Conservation (phyloP, 2,888 invertebrate genomes). For the Vannuccia rotundouncinata region DNA sequence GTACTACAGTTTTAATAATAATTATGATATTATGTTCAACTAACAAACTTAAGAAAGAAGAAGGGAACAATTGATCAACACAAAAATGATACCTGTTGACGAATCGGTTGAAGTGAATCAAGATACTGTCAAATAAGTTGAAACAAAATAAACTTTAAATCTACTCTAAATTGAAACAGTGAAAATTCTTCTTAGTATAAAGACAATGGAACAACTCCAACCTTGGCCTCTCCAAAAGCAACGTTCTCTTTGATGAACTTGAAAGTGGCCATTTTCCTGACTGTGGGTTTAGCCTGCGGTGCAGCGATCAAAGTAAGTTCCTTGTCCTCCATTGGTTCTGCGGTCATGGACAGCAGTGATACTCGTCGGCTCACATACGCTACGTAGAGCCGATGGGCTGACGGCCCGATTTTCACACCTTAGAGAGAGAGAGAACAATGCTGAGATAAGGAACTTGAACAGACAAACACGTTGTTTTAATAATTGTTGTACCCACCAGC, state of each 20-base stretch:
- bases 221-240: slow-evolving; percentile 1
- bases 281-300: background rate
- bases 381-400: slow-evolving; percentile 27
- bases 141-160: background rate
- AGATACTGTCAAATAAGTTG: background rate
- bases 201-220: background rate
- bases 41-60: background rate
- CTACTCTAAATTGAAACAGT: background rate
- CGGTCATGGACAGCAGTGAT: slow-evolving; percentile 11
- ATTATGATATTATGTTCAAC: too few species aligned
- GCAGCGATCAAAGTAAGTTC: background rate
- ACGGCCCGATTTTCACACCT: slow-evolving; percentile 14
- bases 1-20: too few species aligned
- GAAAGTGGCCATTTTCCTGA: slow-evolving; percentile 17
- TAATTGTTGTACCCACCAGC: background rate
- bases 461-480: too few species aligned
- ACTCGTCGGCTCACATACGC: background rate
- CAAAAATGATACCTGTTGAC: too few species aligned
- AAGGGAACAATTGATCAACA: background rate
- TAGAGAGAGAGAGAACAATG: too few species aligned
- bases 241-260: slow-evolving; percentile 32
- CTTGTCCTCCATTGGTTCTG: slow-evolving; percentile 14
- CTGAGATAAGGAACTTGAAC: too few species aligned
- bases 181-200: background rate
- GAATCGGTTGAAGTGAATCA: too few species aligned